Base-by-base conservation (phyloP, 2,797 vertebrate genomes). In the Chaunax sp. region DNA sequence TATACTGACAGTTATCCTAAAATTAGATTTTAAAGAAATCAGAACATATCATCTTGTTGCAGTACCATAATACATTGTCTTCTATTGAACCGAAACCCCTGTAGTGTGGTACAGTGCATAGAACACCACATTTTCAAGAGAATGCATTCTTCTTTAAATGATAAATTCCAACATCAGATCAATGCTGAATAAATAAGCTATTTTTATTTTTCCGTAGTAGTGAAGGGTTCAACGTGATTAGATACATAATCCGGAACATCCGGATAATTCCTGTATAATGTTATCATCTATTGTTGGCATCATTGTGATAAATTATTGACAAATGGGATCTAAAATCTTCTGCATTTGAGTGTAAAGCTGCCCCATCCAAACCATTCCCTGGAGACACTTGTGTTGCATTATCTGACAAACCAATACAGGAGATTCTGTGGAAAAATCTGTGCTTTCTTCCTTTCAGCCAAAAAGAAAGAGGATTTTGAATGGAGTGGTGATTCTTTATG, bases 401-500 rank as follows among this genome's bases (percentile, higher is more conserved):
- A 90, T 88, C 87, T 89, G 89, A 92, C 89, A 91, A 91, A 92
- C 87, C 85, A 91, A 90, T 89, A 87, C 86, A 86, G 80, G 86
- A 84, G 86, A 90, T 91, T 91, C 76, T 85, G 87, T 82, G 82
- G 78, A 90, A 92, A 90, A 92, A 92, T 88, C 88, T 86, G 87
- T 85, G 86, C 87, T 84, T 87, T 87, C 81, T 89, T 89, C 77
- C 82, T 90, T 89, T 90, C 82, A 90, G 81, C 88, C 87, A 88
- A 90, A 89, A 83, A 91, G 77, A 92, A 87, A 90, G 82, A 87
- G 83, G 72, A 79, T 89, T 90, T 91, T 92, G 91, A 94, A 94
- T 92, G 88, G 90, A 88, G 81, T 77, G 82, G 86, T 78, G 82
- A 87, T 90, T 94, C 90, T 93, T 93, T 93, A 93, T 93, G 91